Evolutionary conservation across 1,140 invertebrate species (phyloP).

Genomic region (Marisa cornuarietis): DNA sequence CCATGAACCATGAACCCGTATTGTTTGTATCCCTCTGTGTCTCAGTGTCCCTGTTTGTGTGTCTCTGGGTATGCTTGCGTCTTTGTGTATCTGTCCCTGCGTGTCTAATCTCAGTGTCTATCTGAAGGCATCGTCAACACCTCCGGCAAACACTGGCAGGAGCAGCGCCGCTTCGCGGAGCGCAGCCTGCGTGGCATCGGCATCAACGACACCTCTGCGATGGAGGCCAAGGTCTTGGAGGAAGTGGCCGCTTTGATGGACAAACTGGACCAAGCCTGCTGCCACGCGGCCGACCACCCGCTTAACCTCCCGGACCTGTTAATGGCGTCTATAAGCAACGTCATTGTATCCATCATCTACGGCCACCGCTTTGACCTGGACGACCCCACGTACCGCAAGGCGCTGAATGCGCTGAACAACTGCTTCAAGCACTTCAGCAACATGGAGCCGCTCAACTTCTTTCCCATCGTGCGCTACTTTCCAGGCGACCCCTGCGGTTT

Average conservation of each 20-base stretch:
- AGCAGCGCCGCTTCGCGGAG: conserved; percentile 20
- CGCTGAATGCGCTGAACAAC: conserved; percentile 25
- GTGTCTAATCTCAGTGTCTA: background rate
- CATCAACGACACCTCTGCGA: background rate
- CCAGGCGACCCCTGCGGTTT: conserved; percentile 41
- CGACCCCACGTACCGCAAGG: conserved; percentile 48
- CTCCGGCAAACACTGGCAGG: conserved; percentile 13
- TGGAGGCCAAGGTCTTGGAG: background rate
- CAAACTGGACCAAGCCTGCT: background rate
- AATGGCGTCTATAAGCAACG: conserved; percentile 29
- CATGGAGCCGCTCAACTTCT: conserved; percentile 33
- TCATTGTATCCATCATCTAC: conserved; percentile 38
- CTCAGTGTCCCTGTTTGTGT: background rate
- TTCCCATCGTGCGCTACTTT: conserved; percentile 33
- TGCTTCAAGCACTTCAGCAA: conserved; percentile 16
- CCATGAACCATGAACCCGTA: too few species aligned
- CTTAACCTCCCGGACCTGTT: background rate
- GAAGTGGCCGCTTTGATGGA: conserved; percentile 14
- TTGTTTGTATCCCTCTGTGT: background rate
- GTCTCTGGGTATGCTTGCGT: background rate
- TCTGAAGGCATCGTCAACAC: conserved; percentile 25
- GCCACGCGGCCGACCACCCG: background rate
- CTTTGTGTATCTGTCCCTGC: background rate
- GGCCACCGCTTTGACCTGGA: conserved; percentile 59
- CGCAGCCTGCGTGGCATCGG: conserved; percentile 12